A percentile compares a stretch with the other conserved stretches of the same genome.
phyloP scores from a whole-genome alignment of 1,140 invertebrate genomes.

The Drosophila baimaii region DNA sequence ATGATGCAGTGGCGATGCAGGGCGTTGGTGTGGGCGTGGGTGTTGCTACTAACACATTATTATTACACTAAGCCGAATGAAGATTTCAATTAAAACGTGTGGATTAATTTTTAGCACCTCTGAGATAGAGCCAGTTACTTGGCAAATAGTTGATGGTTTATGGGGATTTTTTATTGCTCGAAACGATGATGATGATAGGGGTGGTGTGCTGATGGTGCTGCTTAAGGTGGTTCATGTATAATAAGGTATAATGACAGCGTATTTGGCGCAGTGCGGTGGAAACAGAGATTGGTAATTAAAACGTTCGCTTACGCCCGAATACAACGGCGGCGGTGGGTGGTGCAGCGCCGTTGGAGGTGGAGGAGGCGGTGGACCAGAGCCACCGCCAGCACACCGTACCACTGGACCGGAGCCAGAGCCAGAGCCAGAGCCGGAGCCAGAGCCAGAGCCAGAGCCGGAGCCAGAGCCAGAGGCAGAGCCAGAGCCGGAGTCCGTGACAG shows the following conservation, averaged over 20 bases:
- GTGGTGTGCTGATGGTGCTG: constrained; percentile 5
- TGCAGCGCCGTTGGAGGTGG: constrained; percentile 59
- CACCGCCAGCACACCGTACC: constrained; percentile 32
- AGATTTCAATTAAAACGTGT: constrained; percentile 13
- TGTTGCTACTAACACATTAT: constrained; percentile 6
- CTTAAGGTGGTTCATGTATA: constrained; percentile 20
- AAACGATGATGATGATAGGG: constrained; percentile 27
- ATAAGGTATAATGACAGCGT: constrained; percentile 31
- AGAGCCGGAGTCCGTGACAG: constrained; percentile 1
- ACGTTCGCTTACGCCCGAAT: constrained; percentile 80
- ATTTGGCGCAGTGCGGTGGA: constrained; percentile 29
- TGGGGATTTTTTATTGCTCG: constrained; percentile 14
- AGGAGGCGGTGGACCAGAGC: constrained; percentile 29
- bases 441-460: neutral
- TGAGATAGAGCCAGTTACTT: constrained; percentile 7
- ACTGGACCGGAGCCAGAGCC: constrained; percentile 24
- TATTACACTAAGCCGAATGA: constrained; percentile 19
- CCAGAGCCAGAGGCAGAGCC: neutral
- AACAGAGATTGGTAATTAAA: constrained; percentile 42
- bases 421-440: neutral
- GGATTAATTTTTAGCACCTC: constrained; percentile 11
- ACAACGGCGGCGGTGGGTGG: constrained; percentile 70
- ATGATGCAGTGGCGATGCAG: neutral
- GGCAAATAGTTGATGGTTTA: constrained; percentile 4
- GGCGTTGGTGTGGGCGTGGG: constrained; percentile 11